A percentile compares a stretch with the other conserved stretches of the same genome.
Evolutionary conservation across 2,888 invertebrate genomes (phyloP).

Genomic region (Lydus trimaculatus): DNA sequence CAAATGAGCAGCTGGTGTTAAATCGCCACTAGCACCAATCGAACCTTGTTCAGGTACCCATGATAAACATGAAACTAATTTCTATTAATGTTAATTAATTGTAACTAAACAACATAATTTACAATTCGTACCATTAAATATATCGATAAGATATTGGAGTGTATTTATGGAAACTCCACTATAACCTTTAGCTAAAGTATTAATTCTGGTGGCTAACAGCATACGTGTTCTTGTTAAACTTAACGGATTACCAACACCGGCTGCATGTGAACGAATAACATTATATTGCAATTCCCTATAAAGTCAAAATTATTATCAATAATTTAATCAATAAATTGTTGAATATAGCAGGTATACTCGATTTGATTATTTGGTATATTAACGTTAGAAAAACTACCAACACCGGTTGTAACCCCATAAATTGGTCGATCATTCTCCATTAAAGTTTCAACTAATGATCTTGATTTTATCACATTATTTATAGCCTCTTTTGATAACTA

Average conservation of each 20-base stretch:
- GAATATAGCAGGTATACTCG: constrained; percentile 10
- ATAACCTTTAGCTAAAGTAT: constrained; percentile 72
- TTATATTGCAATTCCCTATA: constrained; percentile 68
- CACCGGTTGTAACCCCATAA: constrained; percentile 34
- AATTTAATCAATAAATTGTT: background rate
- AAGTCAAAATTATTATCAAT: constrained; percentile 22
- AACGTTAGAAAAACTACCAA: constrained; percentile 27
- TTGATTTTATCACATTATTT: constrained; percentile 62
- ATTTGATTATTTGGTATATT: constrained; percentile 26
- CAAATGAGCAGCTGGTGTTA: constrained; percentile 71
- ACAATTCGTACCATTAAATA: constrained; percentile 67
- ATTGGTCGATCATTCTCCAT: constrained; percentile 56
- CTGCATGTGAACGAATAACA: constrained; percentile 70
- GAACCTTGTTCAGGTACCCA: constrained; percentile 74
- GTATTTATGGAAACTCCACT: constrained; percentile 69
- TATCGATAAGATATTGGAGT: constrained; percentile 66
- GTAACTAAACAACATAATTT: background rate
- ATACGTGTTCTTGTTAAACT: constrained; percentile 67
- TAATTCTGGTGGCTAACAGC: constrained; percentile 70
- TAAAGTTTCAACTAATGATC: constrained; percentile 66
- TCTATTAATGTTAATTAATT: constrained; percentile 16
- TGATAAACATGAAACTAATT: constrained; percentile 67
- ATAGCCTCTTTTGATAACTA: constrained; percentile 65
- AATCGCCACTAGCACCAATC: constrained; percentile 73
- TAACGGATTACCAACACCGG: constrained; percentile 70